Evolutionary conservation across 2,888 invertebrate species (phyloP).

Genomic region (Hirtodrosophila duncani): DNA sequence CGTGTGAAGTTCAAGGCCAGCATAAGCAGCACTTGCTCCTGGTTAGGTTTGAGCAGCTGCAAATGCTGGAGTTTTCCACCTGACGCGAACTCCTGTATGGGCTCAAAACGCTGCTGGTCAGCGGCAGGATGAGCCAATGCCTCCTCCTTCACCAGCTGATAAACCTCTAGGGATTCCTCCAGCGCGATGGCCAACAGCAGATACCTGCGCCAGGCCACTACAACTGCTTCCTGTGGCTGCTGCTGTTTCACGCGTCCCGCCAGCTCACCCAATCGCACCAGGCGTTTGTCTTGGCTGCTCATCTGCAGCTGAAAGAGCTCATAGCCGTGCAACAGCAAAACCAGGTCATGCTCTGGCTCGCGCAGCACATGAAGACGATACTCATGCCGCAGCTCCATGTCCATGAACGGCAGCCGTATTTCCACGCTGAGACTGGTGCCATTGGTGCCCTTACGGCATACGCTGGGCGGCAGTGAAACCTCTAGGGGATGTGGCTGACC

Average conservation of each 20-base stretch:
- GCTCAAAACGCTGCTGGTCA: slow-evolving; percentile 47
- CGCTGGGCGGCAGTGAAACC: slow-evolving; percentile 18
- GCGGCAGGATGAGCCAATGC: slow-evolving; percentile 35
- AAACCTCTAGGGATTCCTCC: slow-evolving; percentile 66
- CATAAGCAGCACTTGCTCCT: slow-evolving; percentile 59
- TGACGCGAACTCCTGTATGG: slow-evolving; percentile 70
- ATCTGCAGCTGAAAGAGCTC: slow-evolving; percentile 69
- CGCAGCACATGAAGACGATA: slow-evolving; percentile 58
- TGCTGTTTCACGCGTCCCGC: slow-evolving; percentile 49
- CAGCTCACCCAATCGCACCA: slow-evolving; percentile 62
- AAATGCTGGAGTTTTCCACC: slow-evolving; percentile 55
- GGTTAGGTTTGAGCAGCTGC: slow-evolving; percentile 50
- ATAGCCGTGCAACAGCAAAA: slow-evolving; percentile 70
- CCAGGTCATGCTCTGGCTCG: slow-evolving; percentile 52
- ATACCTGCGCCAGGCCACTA: slow-evolving; percentile 68
- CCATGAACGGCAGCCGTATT: slow-evolving; percentile 72
- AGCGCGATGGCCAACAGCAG: slow-evolving; percentile 64
- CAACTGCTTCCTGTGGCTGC: slow-evolving; percentile 50
- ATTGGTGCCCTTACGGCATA: slow-evolving; percentile 35
- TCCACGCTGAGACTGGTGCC: slow-evolving; percentile 52
- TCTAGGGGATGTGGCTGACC: too few species aligned
- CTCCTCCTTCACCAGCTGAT: slow-evolving; percentile 57
- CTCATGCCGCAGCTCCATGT: slow-evolving; percentile 64
- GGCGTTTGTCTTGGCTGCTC: slow-evolving; percentile 51
- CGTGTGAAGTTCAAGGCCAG: slow-evolving; percentile 57